Evolutionary conservation across 1,140 invertebrate species (phyloP).

Genomic region (Acyrthosiphon pisum): DNA sequence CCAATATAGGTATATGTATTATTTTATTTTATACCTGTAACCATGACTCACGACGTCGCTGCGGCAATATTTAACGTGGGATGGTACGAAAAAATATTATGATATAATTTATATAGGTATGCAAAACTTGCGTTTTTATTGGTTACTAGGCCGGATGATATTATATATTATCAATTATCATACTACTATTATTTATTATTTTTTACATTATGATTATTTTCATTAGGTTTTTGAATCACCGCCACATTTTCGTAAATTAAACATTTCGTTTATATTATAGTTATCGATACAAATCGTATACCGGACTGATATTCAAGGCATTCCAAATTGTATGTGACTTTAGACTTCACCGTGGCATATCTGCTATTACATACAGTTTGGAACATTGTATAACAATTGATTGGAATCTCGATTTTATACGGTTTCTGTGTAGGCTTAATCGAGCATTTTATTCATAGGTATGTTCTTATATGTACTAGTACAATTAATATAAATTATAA

Average conservation of each 20-base stretch:
- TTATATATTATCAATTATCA: too few relatives aligned
- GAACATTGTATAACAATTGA: not conserved
- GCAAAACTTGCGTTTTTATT: not conserved
- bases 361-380: too few relatives aligned
- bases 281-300: not conserved
- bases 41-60: not conserved
- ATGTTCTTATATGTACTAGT: not conserved
- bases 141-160: not conserved
- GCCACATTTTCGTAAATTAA: not conserved
- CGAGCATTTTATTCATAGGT: too few relatives aligned
- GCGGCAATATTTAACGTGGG: not conserved
- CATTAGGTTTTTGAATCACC: not conserved
- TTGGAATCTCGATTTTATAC: not conserved
- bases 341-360: too few relatives aligned
- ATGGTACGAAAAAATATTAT: not conserved
- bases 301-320: not conserved
- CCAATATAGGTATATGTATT: constrained; percentile 1
- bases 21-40: not conserved
- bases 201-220: not conserved
- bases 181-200: not conserved
- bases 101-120: not conserved
- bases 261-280: not conserved
- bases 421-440: not conserved
- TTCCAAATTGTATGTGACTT: too few relatives aligned
- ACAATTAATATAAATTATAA: not conserved